Percentiles rank a stretch among this genome's conserved stretches.
These are phyloP conservation scores for Dynastes grantii DNA, from an alignment of 2,888 invertebrate species.

Conservation along the genomic window DNA sequence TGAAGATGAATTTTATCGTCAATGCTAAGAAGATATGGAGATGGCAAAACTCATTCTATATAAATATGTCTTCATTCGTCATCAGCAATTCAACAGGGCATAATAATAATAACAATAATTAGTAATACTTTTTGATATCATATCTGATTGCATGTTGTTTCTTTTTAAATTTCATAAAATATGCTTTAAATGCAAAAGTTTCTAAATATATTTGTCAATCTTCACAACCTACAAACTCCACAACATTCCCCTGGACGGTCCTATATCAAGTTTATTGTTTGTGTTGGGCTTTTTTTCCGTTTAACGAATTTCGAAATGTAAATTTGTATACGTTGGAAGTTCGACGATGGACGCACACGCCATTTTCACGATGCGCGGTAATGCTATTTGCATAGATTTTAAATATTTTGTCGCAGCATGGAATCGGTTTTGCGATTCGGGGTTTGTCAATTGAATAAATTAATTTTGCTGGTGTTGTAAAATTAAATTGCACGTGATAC, in stretches of 20 bases:
- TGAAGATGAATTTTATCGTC: no score
- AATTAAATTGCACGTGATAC: constrained; percentile 45
- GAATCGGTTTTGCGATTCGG: constrained; percentile 42
- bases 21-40: no score
- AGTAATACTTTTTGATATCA: no score
- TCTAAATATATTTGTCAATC: no score
- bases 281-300: constrained; percentile 39
- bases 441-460: constrained; percentile 46
- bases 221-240: no score
- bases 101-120: no score
- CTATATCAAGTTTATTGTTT: constrained; percentile 9
- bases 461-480: constrained; percentile 36
- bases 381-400: constrained; percentile 51
- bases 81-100: no score
- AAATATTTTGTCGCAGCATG: constrained; percentile 34
- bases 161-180: no score
- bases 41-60: no score
- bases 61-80: no score
- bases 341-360: constrained; percentile 13
- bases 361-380: constrained; percentile 43
- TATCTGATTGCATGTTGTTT: no score
- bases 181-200: no score
- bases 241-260: neutral
- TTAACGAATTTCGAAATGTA: constrained; percentile 34
- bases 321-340: constrained; percentile 39